phyloP scores from a whole-genome alignment of 2,888 invertebrate genomes.

The Yponomeuta cagnagella region DNA sequence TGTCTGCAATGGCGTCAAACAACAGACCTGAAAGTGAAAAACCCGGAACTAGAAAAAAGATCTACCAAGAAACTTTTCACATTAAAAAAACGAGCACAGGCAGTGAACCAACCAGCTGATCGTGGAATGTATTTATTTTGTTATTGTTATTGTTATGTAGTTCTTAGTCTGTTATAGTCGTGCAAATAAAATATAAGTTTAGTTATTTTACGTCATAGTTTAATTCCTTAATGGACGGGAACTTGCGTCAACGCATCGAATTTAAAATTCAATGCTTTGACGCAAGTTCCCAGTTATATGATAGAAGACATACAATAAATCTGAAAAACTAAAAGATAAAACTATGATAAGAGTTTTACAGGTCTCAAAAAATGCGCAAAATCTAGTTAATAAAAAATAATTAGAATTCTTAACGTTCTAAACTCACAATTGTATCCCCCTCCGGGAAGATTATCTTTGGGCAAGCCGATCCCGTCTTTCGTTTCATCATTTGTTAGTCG shows the following conservation, averaged over 20 bases:
- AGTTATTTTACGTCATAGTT: background rate
- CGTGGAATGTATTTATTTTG: conserved; percentile 45
- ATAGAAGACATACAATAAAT: no score
- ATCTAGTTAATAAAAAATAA: no score
- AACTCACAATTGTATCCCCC: no score
- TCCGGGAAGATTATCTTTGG: no score
- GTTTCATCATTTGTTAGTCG: no score
- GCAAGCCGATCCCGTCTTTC: no score
- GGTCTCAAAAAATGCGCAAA: no score
- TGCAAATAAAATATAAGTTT: background rate
- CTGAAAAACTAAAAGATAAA: background rate
- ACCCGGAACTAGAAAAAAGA: conserved; percentile 57
- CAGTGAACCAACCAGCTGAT: conserved; percentile 57
- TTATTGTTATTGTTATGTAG: conserved; percentile 28
- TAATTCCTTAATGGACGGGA: background rate
- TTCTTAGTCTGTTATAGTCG: background rate
- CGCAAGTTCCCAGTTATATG: no score
- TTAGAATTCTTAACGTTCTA: no score
- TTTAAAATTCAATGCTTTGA: no score
- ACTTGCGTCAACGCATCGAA: no score
- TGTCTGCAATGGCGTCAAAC: conserved; percentile 63
- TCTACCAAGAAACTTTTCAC: conserved; percentile 67
- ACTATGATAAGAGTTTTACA: background rate
- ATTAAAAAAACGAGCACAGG: conserved; percentile 62
- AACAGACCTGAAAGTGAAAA: conserved; percentile 56